phyloP scores from a whole-genome alignment of 2,888 invertebrate genomes.

The Diachrysia chrysitis region DNA sequence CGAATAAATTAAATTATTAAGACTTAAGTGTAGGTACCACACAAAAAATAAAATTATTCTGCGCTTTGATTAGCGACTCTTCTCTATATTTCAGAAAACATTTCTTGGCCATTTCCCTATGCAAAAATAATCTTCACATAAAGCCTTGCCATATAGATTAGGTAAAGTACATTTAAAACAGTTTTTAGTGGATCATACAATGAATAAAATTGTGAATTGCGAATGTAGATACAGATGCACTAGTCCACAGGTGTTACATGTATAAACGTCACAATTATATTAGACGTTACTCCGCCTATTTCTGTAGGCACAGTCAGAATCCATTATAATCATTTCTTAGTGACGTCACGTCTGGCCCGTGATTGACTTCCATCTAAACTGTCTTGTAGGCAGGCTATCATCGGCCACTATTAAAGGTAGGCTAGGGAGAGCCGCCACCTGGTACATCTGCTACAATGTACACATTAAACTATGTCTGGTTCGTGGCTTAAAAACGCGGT shows the following conservation, averaged over 20 bases:
- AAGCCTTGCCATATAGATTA: no score
- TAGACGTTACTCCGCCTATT: neutral
- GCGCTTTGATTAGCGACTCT: no score
- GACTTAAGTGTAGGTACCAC: no score
- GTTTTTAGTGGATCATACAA: neutral
- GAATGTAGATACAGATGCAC: neutral
- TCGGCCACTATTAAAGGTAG: slow-evolving; percentile 22
- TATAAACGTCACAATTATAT: slow-evolving; percentile 2
- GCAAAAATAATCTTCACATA: no score
- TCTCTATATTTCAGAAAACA: no score
- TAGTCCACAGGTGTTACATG: neutral
- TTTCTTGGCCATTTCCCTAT: no score
- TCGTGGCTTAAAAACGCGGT: slow-evolving; percentile 62
- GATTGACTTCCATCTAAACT: neutral
- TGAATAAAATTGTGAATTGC: neutral
- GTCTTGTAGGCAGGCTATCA: neutral
- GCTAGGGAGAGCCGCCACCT: slow-evolving; percentile 25
- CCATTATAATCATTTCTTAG: neutral
- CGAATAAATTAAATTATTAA: no score
- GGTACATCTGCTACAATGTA: slow-evolving; percentile 59
- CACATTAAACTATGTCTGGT: slow-evolving; percentile 57
- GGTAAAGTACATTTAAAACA: no score
- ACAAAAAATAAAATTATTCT: no score
- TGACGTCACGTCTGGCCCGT: neutral
- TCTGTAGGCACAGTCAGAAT: slow-evolving; percentile 1